A percentile compares a stretch with the other conserved stretches of the same genome.
phyloP scores from a whole-genome alignment of 2,797 vertebrate genomes.

The Ciconia nigra region DNA sequence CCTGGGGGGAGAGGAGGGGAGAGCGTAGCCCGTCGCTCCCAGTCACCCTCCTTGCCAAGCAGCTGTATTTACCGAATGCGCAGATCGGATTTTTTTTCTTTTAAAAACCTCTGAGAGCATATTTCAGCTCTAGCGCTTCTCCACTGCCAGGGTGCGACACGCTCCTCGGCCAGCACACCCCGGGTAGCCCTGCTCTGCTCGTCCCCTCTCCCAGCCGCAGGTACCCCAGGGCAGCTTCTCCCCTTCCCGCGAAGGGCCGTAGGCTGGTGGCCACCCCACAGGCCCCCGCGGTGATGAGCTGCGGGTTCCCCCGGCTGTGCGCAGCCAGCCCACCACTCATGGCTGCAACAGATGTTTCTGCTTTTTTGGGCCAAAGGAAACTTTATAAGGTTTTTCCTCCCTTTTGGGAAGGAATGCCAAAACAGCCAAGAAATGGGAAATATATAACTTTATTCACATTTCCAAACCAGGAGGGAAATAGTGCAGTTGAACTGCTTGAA shows the following conservation, averaged over 20 bases:
- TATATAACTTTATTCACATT: slow-evolving; percentile 62
- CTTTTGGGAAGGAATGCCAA: slow-evolving; percentile 64
- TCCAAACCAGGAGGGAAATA: slow-evolving; percentile 68
- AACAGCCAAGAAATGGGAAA: slow-evolving; percentile 72
- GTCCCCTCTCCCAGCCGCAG: not conserved
- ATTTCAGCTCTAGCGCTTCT: slow-evolving; percentile 34
- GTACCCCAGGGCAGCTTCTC: not conserved
- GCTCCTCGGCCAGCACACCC: not conserved
- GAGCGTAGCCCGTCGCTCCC: not conserved
- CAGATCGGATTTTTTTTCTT: not conserved
- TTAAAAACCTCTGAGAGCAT: not conserved
- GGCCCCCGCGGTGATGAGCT: not conserved
- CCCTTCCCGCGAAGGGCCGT: not conserved
- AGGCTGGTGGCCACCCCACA: not conserved
- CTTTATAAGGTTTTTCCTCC: slow-evolving; percentile 69
- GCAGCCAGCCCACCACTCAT: slow-evolving; percentile 18
- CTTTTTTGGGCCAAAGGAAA: slow-evolving; percentile 62
- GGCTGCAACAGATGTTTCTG: slow-evolving; percentile 75
- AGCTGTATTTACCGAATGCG: slow-evolving; percentile 33
- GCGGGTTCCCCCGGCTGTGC: not conserved
- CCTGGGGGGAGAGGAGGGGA: not conserved
- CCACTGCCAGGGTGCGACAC: not conserved
- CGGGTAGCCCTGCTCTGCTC: not conserved
- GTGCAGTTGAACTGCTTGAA: slow-evolving; percentile 34
- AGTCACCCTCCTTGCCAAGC: slow-evolving; percentile 28